Base-by-base conservation (phyloP, 2,113 vertebrate species). In the Antennarius striatus region DNA sequence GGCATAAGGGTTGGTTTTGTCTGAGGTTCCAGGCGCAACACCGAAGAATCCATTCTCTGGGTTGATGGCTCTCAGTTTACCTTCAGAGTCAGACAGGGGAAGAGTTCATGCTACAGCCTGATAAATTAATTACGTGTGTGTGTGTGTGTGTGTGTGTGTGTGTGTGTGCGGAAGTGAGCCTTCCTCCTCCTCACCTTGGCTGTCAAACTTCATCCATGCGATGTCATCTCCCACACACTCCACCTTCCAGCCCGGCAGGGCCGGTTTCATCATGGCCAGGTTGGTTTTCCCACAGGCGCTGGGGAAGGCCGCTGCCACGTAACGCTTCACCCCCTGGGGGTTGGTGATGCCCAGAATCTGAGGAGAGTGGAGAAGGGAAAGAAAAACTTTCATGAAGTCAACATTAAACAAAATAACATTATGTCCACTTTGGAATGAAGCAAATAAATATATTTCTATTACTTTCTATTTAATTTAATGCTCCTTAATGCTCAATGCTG, bases 261-360 rank as follows among this genome's bases (percentile, higher is more conserved):
- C 56, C 11, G 98, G 98, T 39, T 93, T 95, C 95, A 99, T 97
- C 98, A 99, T 98, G 78, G 98, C 98, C 84, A 99, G 73, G 92
- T 99, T 99, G 73, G 98, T 99, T 93, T 99, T 99, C 30, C 98
- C 98, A 12, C 98, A 99, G 17, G 98, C 98, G 0, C 98, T 99
- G 15, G 98, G 98, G 65, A 99, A 99, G 0, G 98, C 98, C 0
- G 97, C 98, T 0, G 96, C 96, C 1, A 99, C 89, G 73, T 99
- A 99, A 10, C 97, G 97, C 89, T 99, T 99, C 75, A 94, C 79
- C 2, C 98, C 98, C 75, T 94, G 89, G 52, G 96, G 98, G 87
- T 93, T 98, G 71, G 96, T 99, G 73, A 99, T 94, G 4, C 98
- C 97, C 75, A 99, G 84, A 77, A 99, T 98, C 98, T 99, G 70